phyloP scores from a whole-genome alignment of 2,797 vertebrate genomes.

The Poecile montanus region DNA sequence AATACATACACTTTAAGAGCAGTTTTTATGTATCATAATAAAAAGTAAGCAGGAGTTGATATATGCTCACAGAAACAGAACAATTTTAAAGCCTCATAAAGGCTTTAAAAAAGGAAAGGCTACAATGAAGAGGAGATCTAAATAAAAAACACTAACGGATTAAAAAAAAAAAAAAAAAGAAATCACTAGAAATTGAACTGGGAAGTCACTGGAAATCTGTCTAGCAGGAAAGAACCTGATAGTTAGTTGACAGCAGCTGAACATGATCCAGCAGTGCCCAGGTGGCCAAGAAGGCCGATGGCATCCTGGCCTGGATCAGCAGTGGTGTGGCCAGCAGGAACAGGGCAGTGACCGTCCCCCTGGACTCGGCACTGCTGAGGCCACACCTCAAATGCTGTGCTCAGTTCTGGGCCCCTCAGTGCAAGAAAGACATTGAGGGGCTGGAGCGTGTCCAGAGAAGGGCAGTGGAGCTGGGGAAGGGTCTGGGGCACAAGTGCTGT shows the following conservation, averaged over 20 bases:
- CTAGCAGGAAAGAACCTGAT: not conserved
- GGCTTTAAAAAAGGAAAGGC: not conserved
- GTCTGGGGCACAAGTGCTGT: not conserved
- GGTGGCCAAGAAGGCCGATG: fast-evolving
- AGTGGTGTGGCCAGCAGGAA: not conserved
- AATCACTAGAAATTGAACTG: not conserved
- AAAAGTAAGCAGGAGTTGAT: not conserved
- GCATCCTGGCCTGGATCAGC: not conserved
- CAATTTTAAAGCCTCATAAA: not conserved
- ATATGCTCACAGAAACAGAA: not conserved
- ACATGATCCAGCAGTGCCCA: fast-evolving
- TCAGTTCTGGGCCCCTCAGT: not conserved
- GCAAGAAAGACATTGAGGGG: not conserved
- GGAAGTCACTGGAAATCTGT: not conserved
- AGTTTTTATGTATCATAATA: not conserved
- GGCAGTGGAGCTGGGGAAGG: not conserved
- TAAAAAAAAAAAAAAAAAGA: not conserved
- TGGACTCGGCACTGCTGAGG: not conserved
- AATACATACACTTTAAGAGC: not conserved
- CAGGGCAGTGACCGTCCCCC: not conserved
- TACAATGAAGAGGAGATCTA: not conserved
- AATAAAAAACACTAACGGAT: not conserved
- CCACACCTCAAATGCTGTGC: not conserved
- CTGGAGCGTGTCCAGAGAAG: not conserved
- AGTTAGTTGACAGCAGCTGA: fast-evolving